Percentiles rank a stretch among this genome's conserved stretches.
Evolutionary conservation across 2,888 invertebrate species (phyloP).

Genomic region (Gastracanthus pulcherrimus): DNA sequence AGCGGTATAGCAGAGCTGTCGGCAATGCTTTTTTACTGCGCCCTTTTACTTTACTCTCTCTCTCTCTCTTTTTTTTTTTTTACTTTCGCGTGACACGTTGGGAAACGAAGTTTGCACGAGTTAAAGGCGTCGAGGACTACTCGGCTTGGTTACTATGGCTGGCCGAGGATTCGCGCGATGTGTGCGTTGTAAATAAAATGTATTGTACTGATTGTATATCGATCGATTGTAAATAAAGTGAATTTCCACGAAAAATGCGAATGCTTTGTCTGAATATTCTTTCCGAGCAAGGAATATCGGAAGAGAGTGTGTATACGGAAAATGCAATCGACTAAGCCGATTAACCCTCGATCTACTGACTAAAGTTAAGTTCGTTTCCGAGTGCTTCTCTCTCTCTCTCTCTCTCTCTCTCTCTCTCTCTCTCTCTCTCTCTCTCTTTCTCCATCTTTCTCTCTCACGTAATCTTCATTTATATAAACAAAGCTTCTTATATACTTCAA

Average conservation of each 20-base stretch:
- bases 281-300: not conserved
- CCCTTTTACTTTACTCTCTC: not conserved
- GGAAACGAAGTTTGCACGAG: constrained; percentile 19
- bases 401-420: not conserved
- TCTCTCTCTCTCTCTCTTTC: no score
- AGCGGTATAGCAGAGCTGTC: not conserved
- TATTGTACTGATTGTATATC: no score
- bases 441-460: not conserved
- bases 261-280: no score
- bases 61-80: no score
- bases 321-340: not conserved
- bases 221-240: no score
- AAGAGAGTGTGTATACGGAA: not conserved
- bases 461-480: constrained; percentile 25
- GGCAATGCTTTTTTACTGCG: not conserved
- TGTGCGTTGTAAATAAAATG: no score
- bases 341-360: not conserved
- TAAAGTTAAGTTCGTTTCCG: not conserved
- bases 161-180: no score
- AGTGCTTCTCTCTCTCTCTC: not conserved
- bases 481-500: constrained; percentile 9
- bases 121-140: not conserved
- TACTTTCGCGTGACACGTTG: not conserved
- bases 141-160: no score
- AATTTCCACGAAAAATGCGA: no score